These are phyloP conservation scores for Sycophaga agraensis DNA, from an alignment of 1,140 invertebrate species.

Conservation along the genomic window DNA sequence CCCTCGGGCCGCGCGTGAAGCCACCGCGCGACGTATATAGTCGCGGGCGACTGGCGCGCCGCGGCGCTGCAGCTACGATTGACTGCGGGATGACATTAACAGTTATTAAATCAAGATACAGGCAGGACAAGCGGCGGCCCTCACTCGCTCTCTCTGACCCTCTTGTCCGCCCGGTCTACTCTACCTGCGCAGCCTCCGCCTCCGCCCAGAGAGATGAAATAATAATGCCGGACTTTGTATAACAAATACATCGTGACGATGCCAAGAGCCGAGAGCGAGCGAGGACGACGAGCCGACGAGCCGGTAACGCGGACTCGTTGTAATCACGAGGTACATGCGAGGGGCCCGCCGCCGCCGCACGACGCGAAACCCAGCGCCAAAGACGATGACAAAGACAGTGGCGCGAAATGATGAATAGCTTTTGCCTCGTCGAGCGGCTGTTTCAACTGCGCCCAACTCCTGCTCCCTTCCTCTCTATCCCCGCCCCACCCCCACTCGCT, in stretches of 20 bases:
- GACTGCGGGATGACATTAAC: constrained; percentile 42
- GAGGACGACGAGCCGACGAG: neutral
- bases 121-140: neutral
- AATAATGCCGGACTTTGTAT: constrained; percentile 36
- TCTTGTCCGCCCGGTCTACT: too few species aligned
- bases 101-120: constrained; percentile 48
- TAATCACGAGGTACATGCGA: constrained; percentile 39
- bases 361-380: too few species aligned
- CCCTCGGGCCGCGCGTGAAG: too few species aligned
- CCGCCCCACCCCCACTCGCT: too few species aligned
- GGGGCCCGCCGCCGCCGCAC: constrained; percentile 7
- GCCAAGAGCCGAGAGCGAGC: neutral
- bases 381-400: constrained; percentile 33
- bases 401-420: constrained; percentile 28
- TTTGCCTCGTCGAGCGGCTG: neutral
- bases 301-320: constrained; percentile 25
- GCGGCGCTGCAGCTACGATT: neutral
- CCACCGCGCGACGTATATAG: too few species aligned
- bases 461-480: too few species aligned
- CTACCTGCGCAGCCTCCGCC: neutral
- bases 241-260: constrained; percentile 35
- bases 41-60: too few species aligned
- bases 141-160: too few species aligned
- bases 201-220: constrained; percentile 24
- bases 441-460: too few species aligned